Evolutionary conservation across 2,797 vertebrate genomes (phyloP).

Genomic region (Champsocephalus esox): DNA sequence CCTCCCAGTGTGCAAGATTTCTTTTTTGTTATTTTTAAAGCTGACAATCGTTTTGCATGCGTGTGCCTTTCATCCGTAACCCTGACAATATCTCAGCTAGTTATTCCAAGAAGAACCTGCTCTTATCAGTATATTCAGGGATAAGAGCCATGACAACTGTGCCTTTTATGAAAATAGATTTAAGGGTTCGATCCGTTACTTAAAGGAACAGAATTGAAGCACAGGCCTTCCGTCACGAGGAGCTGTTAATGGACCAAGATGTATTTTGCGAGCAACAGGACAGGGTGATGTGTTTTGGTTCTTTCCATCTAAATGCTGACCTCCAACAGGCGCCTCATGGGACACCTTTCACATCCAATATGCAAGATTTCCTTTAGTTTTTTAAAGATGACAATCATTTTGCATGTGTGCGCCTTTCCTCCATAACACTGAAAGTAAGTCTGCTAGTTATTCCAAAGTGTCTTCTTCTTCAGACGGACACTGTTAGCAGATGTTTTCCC

Average conservation of each 20-base stretch:
- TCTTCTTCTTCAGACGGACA: too few species aligned
- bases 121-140: slow-evolving; percentile 66
- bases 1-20: slow-evolving; percentile 27
- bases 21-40: slow-evolving; percentile 34
- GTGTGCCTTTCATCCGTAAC: slow-evolving; percentile 65
- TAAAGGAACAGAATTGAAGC: slow-evolving; percentile 57
- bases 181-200: slow-evolving; percentile 50
- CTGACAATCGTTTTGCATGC: slow-evolving; percentile 57
- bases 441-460: too few species aligned
- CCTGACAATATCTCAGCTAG: slow-evolving; percentile 43
- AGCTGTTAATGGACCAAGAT: slow-evolving; percentile 55
- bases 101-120: slow-evolving; percentile 65
- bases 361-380: too few species aligned
- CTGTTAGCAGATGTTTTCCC: too few species aligned
- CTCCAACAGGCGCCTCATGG: too few species aligned
- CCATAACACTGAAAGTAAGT: too few species aligned
- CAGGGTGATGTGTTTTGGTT: not conserved
- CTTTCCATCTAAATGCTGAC: too few species aligned
- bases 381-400: too few species aligned
- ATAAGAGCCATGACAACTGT: slow-evolving; percentile 64
- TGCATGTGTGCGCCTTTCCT: too few species aligned
- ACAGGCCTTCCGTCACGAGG: slow-evolving; percentile 58
- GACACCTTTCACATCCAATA: too few species aligned
- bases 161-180: slow-evolving; percentile 44
- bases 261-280: slow-evolving; percentile 32